Evolutionary conservation across 2,797 vertebrate genomes (phyloP), one percentile per base, ranked within the genome.

Genomic region (Enoplosus armatus): DNA sequence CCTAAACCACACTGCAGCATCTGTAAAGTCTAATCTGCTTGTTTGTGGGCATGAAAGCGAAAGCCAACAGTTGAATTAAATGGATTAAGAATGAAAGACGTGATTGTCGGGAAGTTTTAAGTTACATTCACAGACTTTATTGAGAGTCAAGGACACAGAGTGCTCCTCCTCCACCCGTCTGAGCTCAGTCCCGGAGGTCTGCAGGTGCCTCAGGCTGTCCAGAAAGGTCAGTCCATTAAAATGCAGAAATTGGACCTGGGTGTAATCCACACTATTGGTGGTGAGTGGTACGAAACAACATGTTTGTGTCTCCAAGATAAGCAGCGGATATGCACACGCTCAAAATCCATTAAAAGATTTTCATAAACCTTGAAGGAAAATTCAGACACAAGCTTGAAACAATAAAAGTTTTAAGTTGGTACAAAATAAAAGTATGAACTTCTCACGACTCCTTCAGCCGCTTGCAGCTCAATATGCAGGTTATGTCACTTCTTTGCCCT

Each of bases 221-320:
- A 11, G n/a, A 85, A 87, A 92, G 83, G 89, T 89, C 87, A 72
- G 0, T 22, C 15, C 64, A 61, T 82, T 87, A 56, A 80, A 75
- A 86, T 60, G 75, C 58, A 55, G 54, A 72, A 56, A 83, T 14
- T 53, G 62, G n/a, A 39, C 47, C 53, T 66, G 10, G 0, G 65
- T 65, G 85, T 86, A 64, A 80, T 77, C 68, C 60, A 14, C 62
- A n/a, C 53, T 65, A 3, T 29, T 12, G 29, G 31, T 43, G 59
- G 10, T 1, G 33, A 71, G 67, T 6, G 20, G 33, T 16, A n/a
- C 22, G 37, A 48, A 74, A 76, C 51, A 77, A 12, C 58, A 37
- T 63, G 64, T 71, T 85, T 76, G 75, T 63, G 63, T 75, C 41
- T 67, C 45, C 29, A 29, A 72, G 73, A 86, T 74, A 70, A 85